Conservation (phyloP, 2,113 vertebrate species). For the Manacus vitellinus region DNA sequence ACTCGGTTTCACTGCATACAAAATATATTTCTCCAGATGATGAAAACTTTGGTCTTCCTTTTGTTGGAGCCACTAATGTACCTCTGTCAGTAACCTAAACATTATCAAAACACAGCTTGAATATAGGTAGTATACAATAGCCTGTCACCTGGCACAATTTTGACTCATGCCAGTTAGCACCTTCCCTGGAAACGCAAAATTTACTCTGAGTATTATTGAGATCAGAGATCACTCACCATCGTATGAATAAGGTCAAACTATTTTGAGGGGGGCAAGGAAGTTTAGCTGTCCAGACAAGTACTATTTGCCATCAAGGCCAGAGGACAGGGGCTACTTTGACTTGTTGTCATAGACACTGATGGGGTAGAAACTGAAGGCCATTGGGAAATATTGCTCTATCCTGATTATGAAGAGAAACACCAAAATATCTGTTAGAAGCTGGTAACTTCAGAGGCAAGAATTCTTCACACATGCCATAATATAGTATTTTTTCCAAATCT, state of each 20-base stretch:
- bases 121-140: background rate
- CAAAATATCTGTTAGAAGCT: background rate
- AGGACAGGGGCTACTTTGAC: background rate
- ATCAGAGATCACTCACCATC: background rate
- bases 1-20: background rate
- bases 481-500: background rate
- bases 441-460: background rate
- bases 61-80: background rate
- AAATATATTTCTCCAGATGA: background rate
- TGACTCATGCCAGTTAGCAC: background rate
- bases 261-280: rapidly evolving
- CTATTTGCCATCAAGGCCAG: background rate
- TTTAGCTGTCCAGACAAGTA: background rate
- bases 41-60: background rate
- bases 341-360: background rate
- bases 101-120: background rate
- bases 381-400: background rate
- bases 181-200: background rate
- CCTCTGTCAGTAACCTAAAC: background rate
- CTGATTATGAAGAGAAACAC: background rate
- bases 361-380: background rate
- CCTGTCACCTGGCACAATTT: background rate
- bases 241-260: background rate
- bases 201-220: background rate
- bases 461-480: background rate